These are phyloP conservation scores for Bacillus rossius DNA, from an alignment of 1,140 invertebrate genomes.

Conservation along the genomic window DNA sequence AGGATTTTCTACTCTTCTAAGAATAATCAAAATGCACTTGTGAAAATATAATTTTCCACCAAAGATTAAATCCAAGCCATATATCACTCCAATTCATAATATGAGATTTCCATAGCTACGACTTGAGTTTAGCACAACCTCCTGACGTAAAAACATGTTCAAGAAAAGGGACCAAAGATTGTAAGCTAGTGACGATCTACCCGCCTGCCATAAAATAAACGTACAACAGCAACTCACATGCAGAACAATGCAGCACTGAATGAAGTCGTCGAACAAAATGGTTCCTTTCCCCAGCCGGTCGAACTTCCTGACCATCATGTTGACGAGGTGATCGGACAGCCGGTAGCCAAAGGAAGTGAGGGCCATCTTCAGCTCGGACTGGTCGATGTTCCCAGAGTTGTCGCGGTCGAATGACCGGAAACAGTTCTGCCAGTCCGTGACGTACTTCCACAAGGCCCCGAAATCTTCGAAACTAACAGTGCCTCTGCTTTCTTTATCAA, in stretches of 20 bases:
- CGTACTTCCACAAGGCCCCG: slow-evolving; percentile 94
- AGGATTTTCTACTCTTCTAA: no score
- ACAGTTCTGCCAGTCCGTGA: slow-evolving; percentile 95
- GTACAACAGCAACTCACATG: slow-evolving; percentile 91
- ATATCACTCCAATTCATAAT: no score
- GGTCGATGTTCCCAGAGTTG: slow-evolving; percentile 91
- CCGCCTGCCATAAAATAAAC: no score
- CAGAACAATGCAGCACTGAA: slow-evolving; percentile 90
- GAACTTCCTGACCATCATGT: slow-evolving; percentile 85
- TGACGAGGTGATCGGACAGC: slow-evolving; percentile 75
- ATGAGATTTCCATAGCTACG: no score
- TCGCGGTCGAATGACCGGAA: slow-evolving; percentile 94
- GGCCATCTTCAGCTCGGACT: slow-evolving; percentile 82
- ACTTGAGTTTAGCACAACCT: no score
- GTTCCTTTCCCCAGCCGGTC: slow-evolving; percentile 83
- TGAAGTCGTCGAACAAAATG: slow-evolving; percentile 98
- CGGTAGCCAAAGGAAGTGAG: slow-evolving; percentile 88
- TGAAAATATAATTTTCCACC: no score
- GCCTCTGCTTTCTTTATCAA: slow-evolving; percentile 85
- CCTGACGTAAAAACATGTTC: no score
- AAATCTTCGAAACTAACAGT: slow-evolving; percentile 95
- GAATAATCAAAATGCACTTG: no score
- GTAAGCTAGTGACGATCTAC: no score
- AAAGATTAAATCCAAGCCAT: no score
- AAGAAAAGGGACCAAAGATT: no score